Base-by-base conservation (phyloP, 2,113 vertebrate genomes). In the Mungos mungo region DNA sequence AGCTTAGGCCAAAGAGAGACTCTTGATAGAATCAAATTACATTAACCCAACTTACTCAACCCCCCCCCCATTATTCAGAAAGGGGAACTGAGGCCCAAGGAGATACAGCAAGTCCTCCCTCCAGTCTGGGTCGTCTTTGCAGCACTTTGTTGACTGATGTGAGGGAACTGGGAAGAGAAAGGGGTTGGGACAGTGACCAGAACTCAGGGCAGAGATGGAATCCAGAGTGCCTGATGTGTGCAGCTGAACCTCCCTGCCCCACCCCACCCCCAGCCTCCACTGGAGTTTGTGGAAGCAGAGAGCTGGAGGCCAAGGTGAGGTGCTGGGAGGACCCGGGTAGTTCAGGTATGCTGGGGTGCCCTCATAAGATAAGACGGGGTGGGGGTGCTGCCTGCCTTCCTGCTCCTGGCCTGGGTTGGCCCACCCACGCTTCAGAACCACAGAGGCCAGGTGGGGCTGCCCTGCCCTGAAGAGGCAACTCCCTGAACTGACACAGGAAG, bases 381-480 rank as follows among this genome's bases (percentile, higher is more conserved):
- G 12, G 47, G 60, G 18, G 38, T n/a, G 25, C 52, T 16, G n/a
- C 52, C 14, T 10, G 14, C 88, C 92, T 92, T 47, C 81, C 80
- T 60, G 1, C 38, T 72, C 47, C 10, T 21, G 54, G 54, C 50
- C 81, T 65, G 54, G 33, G 41, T 60, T 52, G 90, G 97, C 96
- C 94, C 96, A 97, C 97, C 96, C 76, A 21, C 82, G 35, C 68
- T 92, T 25, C 8, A 33, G 66, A 95, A 54, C 69, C 25, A 16
- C 60, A 29, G 71, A 88, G 89, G 92, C 86, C 96, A 97, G 98
- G 96, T 97, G 87, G 79, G 89, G 93, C 86, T n/a, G 93, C 95
- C 96, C 79, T 95, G 92, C 94, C 96, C 90, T 96, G 71, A 71
- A 86, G 54, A 96, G 97, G 93, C 98, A 96, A 89, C 98, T 96